Base-by-base conservation (phyloP, 2,113 vertebrate species). In the Cryptotis parvus region DNA sequence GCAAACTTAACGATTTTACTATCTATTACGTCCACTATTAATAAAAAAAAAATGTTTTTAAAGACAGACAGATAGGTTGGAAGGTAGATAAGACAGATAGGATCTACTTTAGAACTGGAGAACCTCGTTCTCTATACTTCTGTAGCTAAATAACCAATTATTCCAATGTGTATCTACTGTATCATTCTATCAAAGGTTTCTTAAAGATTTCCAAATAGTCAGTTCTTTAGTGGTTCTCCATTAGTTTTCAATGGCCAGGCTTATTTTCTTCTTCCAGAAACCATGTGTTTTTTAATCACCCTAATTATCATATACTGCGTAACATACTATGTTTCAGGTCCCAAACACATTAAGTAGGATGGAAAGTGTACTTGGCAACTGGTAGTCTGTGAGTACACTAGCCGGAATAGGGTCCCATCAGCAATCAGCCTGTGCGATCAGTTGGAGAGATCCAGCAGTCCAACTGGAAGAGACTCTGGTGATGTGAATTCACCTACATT, bases 191-290 rank as follows among this genome's bases (percentile, higher is more conserved):
- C 45, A 75, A 88, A 87, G 61, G 18, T 39, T 75, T 41, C 76
- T 55, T 86, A 55, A 79, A 73, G 24, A 4, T 88, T 58, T 70
- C 52, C 31, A 69, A 49, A 49, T 9, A 33, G 11, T 65, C 43
- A 65, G n/a, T 90, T n/a, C n/a, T 27, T 41, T 81, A 41, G 20
- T 72, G 22, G 68, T 80, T 91, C 26, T 66, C 58, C 33, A 74
- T 86, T 72, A 66, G 33, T n/a, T 58, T 29, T 83, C 84, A 77
- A 79, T 83, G 84, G 22, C 69, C 24, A 49, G 65, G 65, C 26
- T 14, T 24, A 41, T 63, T 83, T 74, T 78, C 39, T 88, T 90
- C 82, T 91, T 69, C 73, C 12, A 74, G 91, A 89, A 94, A 89
- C 27, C 75, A 74, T 10, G n/a, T 24, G 55, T 9, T 43, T 86